These are phyloP conservation scores for Hylomyscus alleni DNA, from an alignment of 2,797 vertebrate genomes.

Conservation along the genomic window DNA sequence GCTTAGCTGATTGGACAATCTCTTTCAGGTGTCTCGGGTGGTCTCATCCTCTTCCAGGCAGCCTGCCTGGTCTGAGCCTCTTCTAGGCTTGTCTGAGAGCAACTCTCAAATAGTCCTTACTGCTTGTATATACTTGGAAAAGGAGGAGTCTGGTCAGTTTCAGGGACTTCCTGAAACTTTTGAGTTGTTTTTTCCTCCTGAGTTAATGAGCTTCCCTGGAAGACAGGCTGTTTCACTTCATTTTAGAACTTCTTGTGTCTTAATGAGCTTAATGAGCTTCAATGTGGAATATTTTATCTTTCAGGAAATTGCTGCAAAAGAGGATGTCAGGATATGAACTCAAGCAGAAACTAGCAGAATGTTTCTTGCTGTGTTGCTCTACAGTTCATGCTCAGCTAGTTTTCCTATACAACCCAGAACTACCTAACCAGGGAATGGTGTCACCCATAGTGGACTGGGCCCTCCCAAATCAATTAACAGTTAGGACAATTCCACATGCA, in stretches of 20 bases:
- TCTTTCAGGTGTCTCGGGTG: not conserved
- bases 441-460: not conserved
- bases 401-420: not conserved
- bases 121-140: not conserved
- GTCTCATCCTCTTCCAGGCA: not conserved
- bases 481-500: not conserved
- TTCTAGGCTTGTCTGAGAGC: not conserved
- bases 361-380: not conserved
- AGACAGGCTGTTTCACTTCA: not conserved
- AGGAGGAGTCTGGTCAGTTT: not conserved
- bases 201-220: not conserved
- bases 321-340: not conserved
- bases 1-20: not conserved
- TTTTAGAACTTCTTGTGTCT: not conserved
- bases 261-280: not conserved
- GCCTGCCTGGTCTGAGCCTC: not conserved
- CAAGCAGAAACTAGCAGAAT: not conserved
- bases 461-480: not conserved
- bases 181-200: not conserved
- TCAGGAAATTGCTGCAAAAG: not conserved
- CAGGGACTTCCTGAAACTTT: not conserved
- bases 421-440: not conserved
- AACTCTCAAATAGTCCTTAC: not conserved
- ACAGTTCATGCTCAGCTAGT: not conserved
- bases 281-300: not conserved